Percentiles rank a stretch among this genome's conserved stretches.
Conservation (phyloP, 2,113 vertebrate species). For the Epinephelus moara region DNA sequence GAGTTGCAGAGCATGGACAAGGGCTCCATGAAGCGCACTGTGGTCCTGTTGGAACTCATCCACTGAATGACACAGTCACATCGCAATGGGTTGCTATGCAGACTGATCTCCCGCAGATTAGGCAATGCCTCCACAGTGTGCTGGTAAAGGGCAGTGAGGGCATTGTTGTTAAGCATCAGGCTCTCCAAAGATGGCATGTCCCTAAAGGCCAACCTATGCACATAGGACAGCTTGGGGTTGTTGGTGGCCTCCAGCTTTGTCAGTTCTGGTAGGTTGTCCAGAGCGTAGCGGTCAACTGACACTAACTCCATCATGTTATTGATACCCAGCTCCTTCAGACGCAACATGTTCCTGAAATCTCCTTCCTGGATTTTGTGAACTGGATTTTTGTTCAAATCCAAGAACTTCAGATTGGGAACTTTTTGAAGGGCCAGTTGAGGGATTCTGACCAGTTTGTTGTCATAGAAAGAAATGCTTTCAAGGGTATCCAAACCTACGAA, state of each 20-base stretch:
- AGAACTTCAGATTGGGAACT: conserved; percentile 95
- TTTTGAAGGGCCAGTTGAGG: conserved; percentile 95
- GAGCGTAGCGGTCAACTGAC: conserved; percentile 92
- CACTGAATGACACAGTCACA: conserved; percentile 98
- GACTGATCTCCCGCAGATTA: conserved; percentile 95
- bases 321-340: conserved; percentile 95
- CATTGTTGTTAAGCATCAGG: conserved; percentile 98
- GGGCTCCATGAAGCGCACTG: conserved; percentile 98
- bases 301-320: conserved; percentile 98
- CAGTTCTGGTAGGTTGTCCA: conserved; percentile 97
- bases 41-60: conserved; percentile 95
- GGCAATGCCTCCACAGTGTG: conserved; percentile 92
- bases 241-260: conserved; percentile 98
- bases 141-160: conserved; percentile 93
- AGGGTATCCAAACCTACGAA: conserved; percentile 95
- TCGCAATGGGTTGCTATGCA: conserved; percentile 95
- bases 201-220: conserved; percentile 93
- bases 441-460: conserved; percentile 93
- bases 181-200: conserved; percentile 96
- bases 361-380: conserved; percentile 96
- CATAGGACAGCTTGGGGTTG: conserved; percentile 95
- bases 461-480: conserved; percentile 98
- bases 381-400: conserved; percentile 98
- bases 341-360: conserved; percentile 96
- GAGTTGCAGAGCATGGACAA: conserved; percentile 93